Conservation (phyloP, 1,140 invertebrate genomes). For the Marisa cornuarietis region DNA sequence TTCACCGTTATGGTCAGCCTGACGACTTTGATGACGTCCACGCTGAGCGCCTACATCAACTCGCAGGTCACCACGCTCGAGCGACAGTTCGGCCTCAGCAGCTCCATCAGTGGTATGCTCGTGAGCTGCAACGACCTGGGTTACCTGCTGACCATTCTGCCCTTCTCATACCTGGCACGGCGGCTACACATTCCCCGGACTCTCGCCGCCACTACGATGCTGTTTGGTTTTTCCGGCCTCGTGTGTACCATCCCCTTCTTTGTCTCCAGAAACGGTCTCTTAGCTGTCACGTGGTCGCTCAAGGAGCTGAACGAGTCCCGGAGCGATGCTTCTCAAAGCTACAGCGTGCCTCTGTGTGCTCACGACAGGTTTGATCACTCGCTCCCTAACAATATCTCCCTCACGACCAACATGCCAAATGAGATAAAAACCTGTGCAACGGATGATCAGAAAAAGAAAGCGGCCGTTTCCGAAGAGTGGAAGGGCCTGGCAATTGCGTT, state of each 20-base stretch:
- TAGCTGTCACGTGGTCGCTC: neutral
- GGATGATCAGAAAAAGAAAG: neutral
- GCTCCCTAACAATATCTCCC: too few species aligned
- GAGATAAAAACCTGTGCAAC: too few species aligned
- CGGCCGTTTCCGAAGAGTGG: slow-evolving; percentile 15
- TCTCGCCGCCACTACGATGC: slow-evolving; percentile 42
- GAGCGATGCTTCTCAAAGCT: too few species aligned
- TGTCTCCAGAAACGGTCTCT: slow-evolving; percentile 11
- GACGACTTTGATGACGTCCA: slow-evolving; percentile 42
- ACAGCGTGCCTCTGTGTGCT: too few species aligned
- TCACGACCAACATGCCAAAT: too few species aligned
- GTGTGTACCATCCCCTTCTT: slow-evolving; percentile 55
- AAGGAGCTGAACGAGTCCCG: too few species aligned
- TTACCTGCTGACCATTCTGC: slow-evolving; percentile 46
- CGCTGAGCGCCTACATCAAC: slow-evolving; percentile 39
- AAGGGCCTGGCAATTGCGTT: slow-evolving; percentile 35
- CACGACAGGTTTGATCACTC: too few species aligned
- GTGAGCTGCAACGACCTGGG: slow-evolving; percentile 58
- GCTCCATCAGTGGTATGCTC: slow-evolving; percentile 50
- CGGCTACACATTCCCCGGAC: slow-evolving; percentile 52
- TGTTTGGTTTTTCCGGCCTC: slow-evolving; percentile 52
- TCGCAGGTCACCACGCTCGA: slow-evolving; percentile 53
- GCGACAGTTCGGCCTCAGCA: slow-evolving; percentile 55
- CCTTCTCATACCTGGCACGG: slow-evolving; percentile 47
- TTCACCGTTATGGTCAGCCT: slow-evolving; percentile 42